Conservation (phyloP, 2,113 vertebrate genomes). For the Psittacula cyanocephala region DNA sequence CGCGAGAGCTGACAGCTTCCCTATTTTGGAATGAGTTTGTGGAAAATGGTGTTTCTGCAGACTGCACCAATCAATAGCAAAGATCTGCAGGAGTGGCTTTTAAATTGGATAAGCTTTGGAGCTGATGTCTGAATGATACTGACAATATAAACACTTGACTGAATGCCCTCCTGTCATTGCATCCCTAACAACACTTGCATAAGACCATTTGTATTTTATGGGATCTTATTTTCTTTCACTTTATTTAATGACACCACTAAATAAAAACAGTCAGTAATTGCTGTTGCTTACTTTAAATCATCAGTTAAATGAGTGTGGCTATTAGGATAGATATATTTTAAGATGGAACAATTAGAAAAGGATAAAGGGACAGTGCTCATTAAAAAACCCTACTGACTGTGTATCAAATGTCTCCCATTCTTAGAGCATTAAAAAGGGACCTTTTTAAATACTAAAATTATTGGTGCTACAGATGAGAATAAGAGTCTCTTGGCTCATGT, state of each 20-base stretch:
- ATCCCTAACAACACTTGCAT: background rate
- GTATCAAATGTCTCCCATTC: background rate
- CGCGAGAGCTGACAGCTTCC: background rate
- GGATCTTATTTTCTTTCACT: background rate
- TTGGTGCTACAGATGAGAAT: background rate
- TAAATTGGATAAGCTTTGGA: conserved; percentile 15
- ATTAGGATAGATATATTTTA: conserved; percentile 14
- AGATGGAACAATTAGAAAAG: conserved; percentile 7
- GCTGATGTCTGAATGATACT: conserved; percentile 1
- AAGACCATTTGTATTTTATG: conserved; percentile 33
- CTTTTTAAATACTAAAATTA: background rate
- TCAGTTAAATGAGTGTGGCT: conserved; percentile 10
- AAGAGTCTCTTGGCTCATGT: background rate
- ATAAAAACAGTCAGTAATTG: conserved; percentile 27
- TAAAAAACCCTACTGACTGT: background rate
- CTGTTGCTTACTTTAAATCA: background rate
- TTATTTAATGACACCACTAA: background rate
- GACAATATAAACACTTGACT: conserved; percentile 31
- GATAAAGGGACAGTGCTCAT: background rate
- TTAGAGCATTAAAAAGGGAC: background rate
- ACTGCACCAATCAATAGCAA: background rate
- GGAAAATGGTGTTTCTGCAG: background rate
- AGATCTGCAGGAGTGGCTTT: conserved; percentile 32
- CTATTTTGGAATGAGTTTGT: background rate
- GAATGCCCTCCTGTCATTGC: conserved; percentile 16